A percentile compares a stretch with the other conserved stretches of the same genome.
These are phyloP conservation scores for Heptranchias perlo DNA, from an alignment of 2,113 vertebrate genomes.

Conservation along the genomic window DNA sequence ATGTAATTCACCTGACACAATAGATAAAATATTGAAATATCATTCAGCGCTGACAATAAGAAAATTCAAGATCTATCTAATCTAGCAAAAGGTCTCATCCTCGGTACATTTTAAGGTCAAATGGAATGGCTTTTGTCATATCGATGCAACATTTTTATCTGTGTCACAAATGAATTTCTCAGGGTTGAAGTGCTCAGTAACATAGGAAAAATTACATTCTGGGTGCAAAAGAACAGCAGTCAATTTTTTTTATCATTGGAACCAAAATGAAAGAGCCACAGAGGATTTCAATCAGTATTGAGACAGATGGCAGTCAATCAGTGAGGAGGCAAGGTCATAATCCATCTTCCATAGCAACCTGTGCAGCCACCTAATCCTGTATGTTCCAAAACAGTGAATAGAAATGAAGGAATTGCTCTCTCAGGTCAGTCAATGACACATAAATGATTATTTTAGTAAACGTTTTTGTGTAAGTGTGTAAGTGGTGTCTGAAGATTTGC, in stretches of 20 bases:
- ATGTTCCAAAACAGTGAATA: conserved; percentile 12
- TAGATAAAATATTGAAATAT: neutral
- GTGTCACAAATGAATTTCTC: conserved; percentile 5
- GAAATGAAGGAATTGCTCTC: conserved; percentile 13
- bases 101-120: conserved; percentile 3
- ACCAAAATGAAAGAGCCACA: neutral
- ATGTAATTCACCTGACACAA: neutral
- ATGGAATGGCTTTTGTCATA: neutral
- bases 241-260: conserved; percentile 8
- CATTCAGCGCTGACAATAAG: neutral
- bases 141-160: neutral
- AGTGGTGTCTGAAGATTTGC: conserved; percentile 1
- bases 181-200: neutral
- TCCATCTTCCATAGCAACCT: neutral
- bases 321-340: conserved; percentile 10
- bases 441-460: conserved; percentile 22
- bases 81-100: neutral
- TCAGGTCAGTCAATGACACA: conserved; percentile 9
- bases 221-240: neutral
- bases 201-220: neutral
- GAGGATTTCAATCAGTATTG: conserved; percentile 29
- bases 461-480: neutral
- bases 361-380: neutral
- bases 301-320: conserved; percentile 27
- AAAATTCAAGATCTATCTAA: neutral